Percentiles rank a stretch among this genome's conserved stretches.
Evolutionary conservation across 2,113 vertebrate species (phyloP).

Genomic region (Pontoporia blainvillei): DNA sequence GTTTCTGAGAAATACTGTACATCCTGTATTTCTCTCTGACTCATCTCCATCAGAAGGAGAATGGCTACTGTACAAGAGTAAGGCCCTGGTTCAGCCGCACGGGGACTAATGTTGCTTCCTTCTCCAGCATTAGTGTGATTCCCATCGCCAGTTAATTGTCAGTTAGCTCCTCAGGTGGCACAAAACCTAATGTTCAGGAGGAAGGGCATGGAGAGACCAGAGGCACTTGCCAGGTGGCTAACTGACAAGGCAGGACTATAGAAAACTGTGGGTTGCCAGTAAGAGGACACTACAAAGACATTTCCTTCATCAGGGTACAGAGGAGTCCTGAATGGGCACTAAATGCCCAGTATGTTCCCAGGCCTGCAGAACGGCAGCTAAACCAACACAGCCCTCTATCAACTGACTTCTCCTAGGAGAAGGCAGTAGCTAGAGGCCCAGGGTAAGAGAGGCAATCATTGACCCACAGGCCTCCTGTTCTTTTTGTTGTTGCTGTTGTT

Average conservation of each 20-base stretch:
- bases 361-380: not conserved
- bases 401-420: not conserved
- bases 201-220: not conserved
- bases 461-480: not conserved
- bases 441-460: not conserved
- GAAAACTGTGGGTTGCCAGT: not conserved
- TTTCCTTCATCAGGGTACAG: not conserved
- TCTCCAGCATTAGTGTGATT: not conserved
- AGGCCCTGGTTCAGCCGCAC: not conserved
- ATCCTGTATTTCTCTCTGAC: not conserved
- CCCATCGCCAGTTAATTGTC: not conserved
- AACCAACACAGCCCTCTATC: not conserved
- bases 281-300: not conserved
- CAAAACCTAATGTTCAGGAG: not conserved
- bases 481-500: too few relatives aligned
- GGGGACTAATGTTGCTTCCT: not conserved
- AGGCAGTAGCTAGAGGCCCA: not conserved
- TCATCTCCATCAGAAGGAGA: not conserved
- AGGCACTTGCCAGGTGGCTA: not conserved
- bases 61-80: not conserved
- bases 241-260: not conserved
- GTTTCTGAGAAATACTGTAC: not conserved
- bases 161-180: not conserved
- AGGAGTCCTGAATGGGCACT: not conserved
- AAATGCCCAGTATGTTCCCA: not conserved